phyloP scores from a whole-genome alignment of 2,797 vertebrate genomes.

The Melanitta fusca region DNA sequence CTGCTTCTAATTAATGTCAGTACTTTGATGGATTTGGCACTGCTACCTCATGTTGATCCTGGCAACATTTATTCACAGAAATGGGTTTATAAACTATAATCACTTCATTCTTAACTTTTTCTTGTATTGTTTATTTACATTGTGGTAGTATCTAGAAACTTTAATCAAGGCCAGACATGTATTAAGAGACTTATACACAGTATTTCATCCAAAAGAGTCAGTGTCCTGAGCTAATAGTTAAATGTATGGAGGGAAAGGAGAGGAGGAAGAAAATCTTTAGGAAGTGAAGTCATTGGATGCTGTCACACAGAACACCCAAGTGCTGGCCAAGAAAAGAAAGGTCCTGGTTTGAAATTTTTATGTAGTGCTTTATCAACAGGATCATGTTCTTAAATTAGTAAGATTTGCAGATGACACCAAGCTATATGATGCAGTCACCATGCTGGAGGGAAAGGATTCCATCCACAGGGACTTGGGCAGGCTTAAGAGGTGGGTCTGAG shows the following conservation, averaged over 20 bases:
- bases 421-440: neutral
- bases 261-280: neutral
- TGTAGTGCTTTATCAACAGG: neutral
- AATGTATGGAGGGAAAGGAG: neutral
- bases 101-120: slow-evolving; percentile 4
- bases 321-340: neutral
- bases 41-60: neutral
- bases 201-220: neutral
- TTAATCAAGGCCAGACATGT: neutral
- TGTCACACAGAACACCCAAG: neutral
- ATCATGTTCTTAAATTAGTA: neutral
- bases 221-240: neutral
- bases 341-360: neutral
- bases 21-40: slow-evolving; percentile 4
- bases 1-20: slow-evolving; percentile 35
- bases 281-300: neutral
- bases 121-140: slow-evolving; percentile 34
- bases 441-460: neutral
- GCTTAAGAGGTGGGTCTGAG: neutral
- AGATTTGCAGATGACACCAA: neutral
- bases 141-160: neutral
- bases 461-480: neutral
- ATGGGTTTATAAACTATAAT: slow-evolving; percentile 20
- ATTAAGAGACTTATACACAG: neutral
- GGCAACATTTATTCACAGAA: slow-evolving; percentile 29